These are phyloP conservation scores for Galeruca laticollis DNA, from an alignment of 2,888 invertebrate species.

Conservation along the genomic window DNA sequence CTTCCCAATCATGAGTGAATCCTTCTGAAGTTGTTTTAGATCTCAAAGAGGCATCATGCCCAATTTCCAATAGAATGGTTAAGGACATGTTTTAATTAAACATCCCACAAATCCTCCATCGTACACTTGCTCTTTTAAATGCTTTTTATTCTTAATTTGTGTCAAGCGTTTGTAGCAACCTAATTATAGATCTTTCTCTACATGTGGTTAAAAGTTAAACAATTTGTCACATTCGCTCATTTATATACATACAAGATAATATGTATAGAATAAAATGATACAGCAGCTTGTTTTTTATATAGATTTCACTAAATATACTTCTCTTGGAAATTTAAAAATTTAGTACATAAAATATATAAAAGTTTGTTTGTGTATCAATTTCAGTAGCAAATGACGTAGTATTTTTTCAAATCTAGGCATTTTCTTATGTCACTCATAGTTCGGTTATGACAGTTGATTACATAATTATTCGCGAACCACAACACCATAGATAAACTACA, in stretches of 20 bases:
- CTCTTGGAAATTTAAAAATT: constrained; percentile 20
- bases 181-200: constrained; percentile 50
- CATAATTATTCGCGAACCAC: neutral
- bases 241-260: constrained; percentile 16
- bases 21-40: constrained; percentile 88
- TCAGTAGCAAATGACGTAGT: constrained; percentile 34
- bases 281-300: constrained; percentile 20
- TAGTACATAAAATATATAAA: constrained; percentile 24
- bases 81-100: constrained; percentile 72
- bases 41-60: constrained; percentile 87
- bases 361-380: constrained; percentile 42
- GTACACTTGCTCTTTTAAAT: constrained; percentile 41
- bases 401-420: constrained; percentile 12
- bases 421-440: neutral
- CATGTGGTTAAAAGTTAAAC: constrained; percentile 44
- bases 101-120: constrained; percentile 45
- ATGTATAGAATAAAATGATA: constrained; percentile 7
- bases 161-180: constrained; percentile 44
- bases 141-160: constrained; percentile 43
- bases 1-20: constrained; percentile 98
- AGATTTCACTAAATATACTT: constrained; percentile 26
- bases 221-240: constrained; percentile 13
- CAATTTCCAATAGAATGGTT: constrained; percentile 90
- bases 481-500: too few species aligned
- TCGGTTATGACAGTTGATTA: neutral